These are phyloP conservation scores for Buceros bicornis DNA, from an alignment of 2,797 vertebrate species.

Conservation along the genomic window DNA sequence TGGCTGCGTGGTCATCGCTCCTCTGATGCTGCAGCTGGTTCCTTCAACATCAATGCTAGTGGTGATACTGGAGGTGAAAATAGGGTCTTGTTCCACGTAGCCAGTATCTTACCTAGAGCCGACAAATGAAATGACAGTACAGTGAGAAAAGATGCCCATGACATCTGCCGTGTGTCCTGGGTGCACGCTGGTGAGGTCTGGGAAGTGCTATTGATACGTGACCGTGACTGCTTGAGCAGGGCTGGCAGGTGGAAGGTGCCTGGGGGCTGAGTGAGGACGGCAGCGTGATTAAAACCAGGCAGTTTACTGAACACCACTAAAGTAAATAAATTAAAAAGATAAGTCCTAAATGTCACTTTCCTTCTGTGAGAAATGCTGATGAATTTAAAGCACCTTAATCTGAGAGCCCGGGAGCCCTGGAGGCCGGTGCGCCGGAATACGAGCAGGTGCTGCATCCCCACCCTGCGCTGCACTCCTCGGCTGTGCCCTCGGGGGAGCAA, in stretches of 20 bases:
- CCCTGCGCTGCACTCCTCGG: neutral
- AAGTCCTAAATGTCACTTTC: neutral
- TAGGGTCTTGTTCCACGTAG: neutral
- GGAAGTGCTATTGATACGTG: rapidly evolving
- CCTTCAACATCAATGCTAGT: no score
- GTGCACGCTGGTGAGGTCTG: rapidly evolving
- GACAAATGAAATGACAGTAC: neutral
- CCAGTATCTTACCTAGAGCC: rapidly evolving
- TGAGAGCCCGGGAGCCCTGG: neutral
- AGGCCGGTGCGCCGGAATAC: neutral
- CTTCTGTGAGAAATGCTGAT: neutral
- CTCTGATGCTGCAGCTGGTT: neutral
- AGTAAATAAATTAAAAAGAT: neutral
- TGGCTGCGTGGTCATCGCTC: neutral
- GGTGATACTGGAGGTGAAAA: neutral
- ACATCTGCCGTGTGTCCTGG: neutral
- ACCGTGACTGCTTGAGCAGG: rapidly evolving
- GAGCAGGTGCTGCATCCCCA: constrained; percentile 1
- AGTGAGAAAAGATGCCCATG: rapidly evolving
- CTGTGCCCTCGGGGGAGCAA: constrained; percentile 6
- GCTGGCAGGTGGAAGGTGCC: neutral
- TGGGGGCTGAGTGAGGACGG: rapidly evolving
- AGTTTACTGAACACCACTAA: neutral
- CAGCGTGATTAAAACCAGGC: neutral
- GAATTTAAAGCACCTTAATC: neutral